Percentiles rank a stretch among this genome's conserved stretches.
Conservation (phyloP, 2,113 vertebrate species). For the Gopherus flavomarginatus region DNA sequence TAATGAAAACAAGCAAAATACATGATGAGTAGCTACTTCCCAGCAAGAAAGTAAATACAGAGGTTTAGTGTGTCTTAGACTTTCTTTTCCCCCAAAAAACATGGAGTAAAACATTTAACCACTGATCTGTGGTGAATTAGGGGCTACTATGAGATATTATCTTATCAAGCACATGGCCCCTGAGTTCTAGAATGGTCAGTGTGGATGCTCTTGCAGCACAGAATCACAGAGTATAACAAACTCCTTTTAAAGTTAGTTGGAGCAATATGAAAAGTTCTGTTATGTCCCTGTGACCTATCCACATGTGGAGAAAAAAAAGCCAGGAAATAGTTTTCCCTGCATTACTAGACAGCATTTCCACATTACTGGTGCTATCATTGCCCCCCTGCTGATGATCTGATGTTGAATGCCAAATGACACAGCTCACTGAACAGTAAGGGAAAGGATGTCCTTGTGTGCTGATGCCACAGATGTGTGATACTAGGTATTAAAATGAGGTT, state of each 20-base stretch:
- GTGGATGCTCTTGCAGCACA: neutral
- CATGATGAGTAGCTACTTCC: neutral
- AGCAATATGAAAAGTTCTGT: neutral
- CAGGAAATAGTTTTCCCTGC: neutral
- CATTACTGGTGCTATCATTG: neutral
- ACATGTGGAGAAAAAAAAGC: neutral
- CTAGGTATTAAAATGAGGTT: neutral
- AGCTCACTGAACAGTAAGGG: neutral
- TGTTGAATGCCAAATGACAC: neutral
- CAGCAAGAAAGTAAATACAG: neutral
- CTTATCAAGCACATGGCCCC: neutral
- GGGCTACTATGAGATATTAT: neutral
- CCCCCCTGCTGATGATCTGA: neutral
- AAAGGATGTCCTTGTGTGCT: constrained; percentile 4
- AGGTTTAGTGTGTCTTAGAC: neutral
- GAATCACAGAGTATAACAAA: neutral
- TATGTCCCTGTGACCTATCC: neutral
- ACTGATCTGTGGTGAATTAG: neutral
- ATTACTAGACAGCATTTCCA: neutral
- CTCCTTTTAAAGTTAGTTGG: neutral
- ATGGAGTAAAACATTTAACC: neutral
- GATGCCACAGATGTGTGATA: neutral
- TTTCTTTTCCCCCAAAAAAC: neutral
- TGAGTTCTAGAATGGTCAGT: neutral
- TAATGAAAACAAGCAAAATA: neutral